Percentiles rank a stretch among this genome's conserved stretches.
Evolutionary conservation across 2,113 vertebrate species (phyloP).

Genomic region (Peromyscus polionotus): DNA sequence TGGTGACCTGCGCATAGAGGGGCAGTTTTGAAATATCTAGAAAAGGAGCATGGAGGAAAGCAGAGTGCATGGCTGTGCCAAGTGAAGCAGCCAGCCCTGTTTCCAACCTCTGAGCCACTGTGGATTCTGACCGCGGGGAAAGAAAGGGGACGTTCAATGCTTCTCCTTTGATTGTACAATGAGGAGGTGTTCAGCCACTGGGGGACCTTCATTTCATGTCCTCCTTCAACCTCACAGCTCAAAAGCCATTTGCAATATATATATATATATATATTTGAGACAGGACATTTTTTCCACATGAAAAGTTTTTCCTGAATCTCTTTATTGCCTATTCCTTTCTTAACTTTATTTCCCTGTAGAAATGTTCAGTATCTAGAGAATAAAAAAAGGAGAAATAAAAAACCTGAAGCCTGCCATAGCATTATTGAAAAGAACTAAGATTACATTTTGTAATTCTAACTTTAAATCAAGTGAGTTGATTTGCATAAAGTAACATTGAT

Average conservation of each 20-base stretch:
- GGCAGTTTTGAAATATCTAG: slow-evolving; percentile 48
- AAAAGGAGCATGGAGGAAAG: background rate
- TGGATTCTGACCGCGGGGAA: slow-evolving; percentile 50
- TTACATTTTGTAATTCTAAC: slow-evolving; percentile 30
- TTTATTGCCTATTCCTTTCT: slow-evolving; percentile 69
- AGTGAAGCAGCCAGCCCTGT: slow-evolving; percentile 44
- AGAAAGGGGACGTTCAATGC: slow-evolving; percentile 61
- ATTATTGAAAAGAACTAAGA: slow-evolving; percentile 48
- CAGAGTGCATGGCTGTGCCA: background rate
- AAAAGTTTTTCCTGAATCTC: slow-evolving; percentile 78
- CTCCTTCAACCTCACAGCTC: slow-evolving; percentile 62
- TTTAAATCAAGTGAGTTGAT: slow-evolving; percentile 67
- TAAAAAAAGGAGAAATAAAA: slow-evolving; percentile 57
- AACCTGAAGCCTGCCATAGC: slow-evolving; percentile 19
- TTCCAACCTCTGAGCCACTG: slow-evolving; percentile 48
- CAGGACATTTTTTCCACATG: slow-evolving; percentile 72
- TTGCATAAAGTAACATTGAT: slow-evolving; percentile 48
- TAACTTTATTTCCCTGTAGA: slow-evolving; percentile 75
- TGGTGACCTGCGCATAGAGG: background rate
- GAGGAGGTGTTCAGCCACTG: slow-evolving; percentile 53
- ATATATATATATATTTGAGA: slow-evolving; percentile 46
- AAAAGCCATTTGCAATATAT: slow-evolving; percentile 67
- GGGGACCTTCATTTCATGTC: slow-evolving; percentile 67
- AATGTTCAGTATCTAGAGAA: slow-evolving; percentile 76
- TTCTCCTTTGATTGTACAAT: slow-evolving; percentile 64